Conservation (phyloP, 2,113 vertebrate genomes). For the Pomatorhinus ruficollis region DNA sequence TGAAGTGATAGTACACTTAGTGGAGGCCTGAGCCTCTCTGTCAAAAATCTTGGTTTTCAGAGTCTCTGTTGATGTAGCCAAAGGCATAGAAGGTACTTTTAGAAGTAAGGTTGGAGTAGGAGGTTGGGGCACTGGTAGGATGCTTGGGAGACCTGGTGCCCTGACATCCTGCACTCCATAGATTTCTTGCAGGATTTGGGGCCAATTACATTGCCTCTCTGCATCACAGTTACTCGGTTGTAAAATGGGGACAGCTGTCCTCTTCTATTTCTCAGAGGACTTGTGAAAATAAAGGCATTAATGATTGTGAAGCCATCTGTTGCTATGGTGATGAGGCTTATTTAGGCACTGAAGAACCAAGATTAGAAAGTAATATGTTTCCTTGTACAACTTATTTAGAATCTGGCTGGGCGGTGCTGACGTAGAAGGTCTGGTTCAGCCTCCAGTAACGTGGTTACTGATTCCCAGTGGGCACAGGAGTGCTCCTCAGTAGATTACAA, state of each 20-base stretch:
- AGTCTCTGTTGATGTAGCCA: not conserved
- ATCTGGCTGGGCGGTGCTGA: slow-evolving; percentile 3
- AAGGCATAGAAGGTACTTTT: not conserved
- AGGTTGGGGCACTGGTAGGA: not conserved
- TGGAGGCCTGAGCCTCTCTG: not conserved
- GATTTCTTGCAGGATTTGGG: not conserved
- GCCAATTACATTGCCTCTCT: not conserved
- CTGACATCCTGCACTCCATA: not conserved
- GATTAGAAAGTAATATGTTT: slow-evolving; percentile 51
- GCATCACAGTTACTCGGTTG: not conserved
- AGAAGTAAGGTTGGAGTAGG: not conserved
- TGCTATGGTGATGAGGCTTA: slow-evolving; percentile 40
- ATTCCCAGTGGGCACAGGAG: not conserved
- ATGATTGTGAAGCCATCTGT: slow-evolving; percentile 41
- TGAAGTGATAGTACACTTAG: not conserved
- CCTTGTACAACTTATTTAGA: slow-evolving; percentile 29
- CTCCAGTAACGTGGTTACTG: not conserved
- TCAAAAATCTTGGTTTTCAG: not conserved
- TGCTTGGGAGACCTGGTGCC: not conserved
- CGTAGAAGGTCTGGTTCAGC: slow-evolving; percentile 11
- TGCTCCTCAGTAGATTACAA: not conserved
- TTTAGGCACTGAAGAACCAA: not conserved
- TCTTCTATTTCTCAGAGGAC: slow-evolving; percentile 3
- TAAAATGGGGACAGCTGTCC: slow-evolving; percentile 14
- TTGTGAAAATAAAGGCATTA: slow-evolving; percentile 61